Evolutionary conservation across 2,888 invertebrate genomes (phyloP), one percentile per base, ranked within the genome.

Genomic region (Siphonodentalium dalli): DNA sequence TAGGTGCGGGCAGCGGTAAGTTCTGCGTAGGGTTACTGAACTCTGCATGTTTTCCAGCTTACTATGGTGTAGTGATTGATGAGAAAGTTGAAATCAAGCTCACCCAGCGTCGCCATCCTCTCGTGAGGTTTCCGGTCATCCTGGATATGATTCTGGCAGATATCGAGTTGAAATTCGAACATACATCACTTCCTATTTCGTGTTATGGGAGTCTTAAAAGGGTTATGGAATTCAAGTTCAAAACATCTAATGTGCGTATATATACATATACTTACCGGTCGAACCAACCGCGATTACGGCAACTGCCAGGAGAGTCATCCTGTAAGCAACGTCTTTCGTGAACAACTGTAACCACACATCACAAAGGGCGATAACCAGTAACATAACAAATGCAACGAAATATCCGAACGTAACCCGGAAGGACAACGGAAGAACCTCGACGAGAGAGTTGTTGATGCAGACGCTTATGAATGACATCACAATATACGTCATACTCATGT

Each of bases 401-500:
- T 93, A 93, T 88, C 92, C 94, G 75, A 93, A 93, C 52, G 90
- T 89, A 45, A 94, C 93, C 66, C 94, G 87, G 21, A 90, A 88
- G 75, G 91, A 90, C 56, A 93, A 86, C 1, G 90, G 88, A 58
- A 93, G 87, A 42, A 90, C 85, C 71, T 93, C 92, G 11, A 94
- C 87, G 18, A 94, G 83, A 52, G 92, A 83, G 76, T 93, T 94
- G 82, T 93, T 94, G 47, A 88, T 86, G 60, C 92, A 84, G 7
- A 94, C 94, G 3, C 93, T 92, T 53, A 89, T 86, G 71, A 93
- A 92, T 26, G 93, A 93, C 63, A 91, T 89, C n/a, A 90, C 86
- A 65, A 94, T 93, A 82, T 94, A 94, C 34, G 93, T 91, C 61
- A 92, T 87, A 13, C 92, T 92, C 90, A 94, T 92, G 80, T 94